phyloP scores from a whole-genome alignment of 2,113 vertebrate genomes.

The Silurus meridionalis region DNA sequence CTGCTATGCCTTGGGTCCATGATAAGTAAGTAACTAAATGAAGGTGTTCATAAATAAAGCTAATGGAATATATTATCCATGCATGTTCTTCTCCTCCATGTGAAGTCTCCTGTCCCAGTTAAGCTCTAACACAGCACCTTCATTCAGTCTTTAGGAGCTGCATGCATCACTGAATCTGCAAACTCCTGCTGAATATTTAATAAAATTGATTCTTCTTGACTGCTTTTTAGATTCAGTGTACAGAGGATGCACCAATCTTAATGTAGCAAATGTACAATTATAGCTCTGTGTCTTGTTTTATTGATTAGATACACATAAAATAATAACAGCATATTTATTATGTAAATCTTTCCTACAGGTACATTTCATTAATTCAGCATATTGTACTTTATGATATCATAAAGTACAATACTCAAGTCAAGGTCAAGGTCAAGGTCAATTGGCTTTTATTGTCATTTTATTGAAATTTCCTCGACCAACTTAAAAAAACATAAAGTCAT shows the following conservation, averaged over 20 bases:
- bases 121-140: constrained; percentile 21
- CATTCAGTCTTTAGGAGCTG: constrained; percentile 49
- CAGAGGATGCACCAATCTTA: constrained; percentile 45
- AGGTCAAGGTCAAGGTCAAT: too few species aligned
- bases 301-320: background rate
- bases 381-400: background rate
- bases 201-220: constrained; percentile 74
- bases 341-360: background rate
- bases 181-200: constrained; percentile 76
- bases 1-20: background rate
- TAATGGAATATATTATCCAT: background rate
- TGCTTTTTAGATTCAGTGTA: constrained; percentile 56
- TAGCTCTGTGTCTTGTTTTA: constrained; percentile 4
- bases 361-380: background rate
- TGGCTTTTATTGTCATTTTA: too few species aligned
- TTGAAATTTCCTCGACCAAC: too few species aligned
- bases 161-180: constrained; percentile 56
- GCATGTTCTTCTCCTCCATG: background rate
- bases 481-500: too few species aligned
- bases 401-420: too few species aligned
- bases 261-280: background rate
- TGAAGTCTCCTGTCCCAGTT: constrained; percentile 18
- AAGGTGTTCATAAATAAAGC: background rate
- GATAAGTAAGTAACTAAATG: background rate
- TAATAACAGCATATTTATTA: background rate